These are phyloP conservation scores for Cyaniris semiargus DNA, from an alignment of 2,888 invertebrate genomes.

Conservation along the genomic window DNA sequence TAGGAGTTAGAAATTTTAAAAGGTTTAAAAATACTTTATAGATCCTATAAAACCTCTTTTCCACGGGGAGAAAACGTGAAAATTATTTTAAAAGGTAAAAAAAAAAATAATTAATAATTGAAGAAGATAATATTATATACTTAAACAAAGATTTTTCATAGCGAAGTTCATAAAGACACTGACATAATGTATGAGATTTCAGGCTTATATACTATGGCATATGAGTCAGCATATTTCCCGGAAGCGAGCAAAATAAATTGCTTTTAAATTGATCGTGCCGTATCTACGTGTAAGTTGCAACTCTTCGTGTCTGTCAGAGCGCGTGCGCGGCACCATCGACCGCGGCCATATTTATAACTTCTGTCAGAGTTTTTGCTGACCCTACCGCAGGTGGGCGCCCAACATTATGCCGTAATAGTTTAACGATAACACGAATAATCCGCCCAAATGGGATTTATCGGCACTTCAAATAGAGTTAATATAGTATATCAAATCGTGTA, in stretches of 20 bases:
- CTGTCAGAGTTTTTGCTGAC: conserved; percentile 37
- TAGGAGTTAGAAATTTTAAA: background rate
- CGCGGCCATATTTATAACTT: conserved; percentile 46
- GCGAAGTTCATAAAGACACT: too few relatives aligned
- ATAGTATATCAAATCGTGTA: background rate
- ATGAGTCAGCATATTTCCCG: background rate
- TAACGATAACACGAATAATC: background rate
- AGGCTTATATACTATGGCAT: background rate
- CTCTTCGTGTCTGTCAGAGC: conserved; percentile 36
- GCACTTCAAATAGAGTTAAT: background rate
- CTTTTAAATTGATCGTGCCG: background rate
- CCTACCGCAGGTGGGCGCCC: background rate
- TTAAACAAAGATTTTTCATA: too few relatives aligned
- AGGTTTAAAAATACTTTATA: background rate
- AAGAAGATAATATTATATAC: too few relatives aligned
- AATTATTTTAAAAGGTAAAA: too few relatives aligned
- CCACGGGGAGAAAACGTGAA: background rate
- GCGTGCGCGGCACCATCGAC: conserved; percentile 57
- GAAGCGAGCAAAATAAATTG: background rate
- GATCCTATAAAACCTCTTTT: background rate
- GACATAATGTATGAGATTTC: background rate
- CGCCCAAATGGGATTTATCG: background rate
- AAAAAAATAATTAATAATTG: too few relatives aligned
- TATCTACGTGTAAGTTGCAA: background rate
- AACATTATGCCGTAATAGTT: background rate